A percentile compares a stretch with the other conserved stretches of the same genome.
phyloP scores from a whole-genome alignment of 2,888 invertebrate species.

The Cephus rjabovi region DNA sequence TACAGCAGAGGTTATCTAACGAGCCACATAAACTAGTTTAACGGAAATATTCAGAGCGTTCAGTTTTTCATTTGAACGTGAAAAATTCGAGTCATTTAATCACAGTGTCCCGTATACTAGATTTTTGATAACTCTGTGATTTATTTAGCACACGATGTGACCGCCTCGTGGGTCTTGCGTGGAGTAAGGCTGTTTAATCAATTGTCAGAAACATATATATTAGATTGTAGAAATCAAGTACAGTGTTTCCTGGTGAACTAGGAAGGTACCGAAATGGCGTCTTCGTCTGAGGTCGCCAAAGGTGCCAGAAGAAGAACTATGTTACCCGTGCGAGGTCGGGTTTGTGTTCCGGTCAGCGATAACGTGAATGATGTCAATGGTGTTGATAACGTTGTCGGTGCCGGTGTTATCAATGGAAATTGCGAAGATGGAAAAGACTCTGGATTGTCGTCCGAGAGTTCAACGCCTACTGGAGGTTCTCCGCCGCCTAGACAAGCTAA shows the following conservation, averaged over 20 bases:
- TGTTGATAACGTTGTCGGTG: constrained; percentile 15
- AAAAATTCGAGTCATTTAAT: background rate
- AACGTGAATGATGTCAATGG: constrained; percentile 23
- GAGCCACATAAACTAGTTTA: background rate
- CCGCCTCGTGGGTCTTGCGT: background rate
- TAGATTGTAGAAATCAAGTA: background rate
- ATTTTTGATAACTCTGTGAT: background rate
- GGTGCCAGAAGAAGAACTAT: constrained; percentile 48
- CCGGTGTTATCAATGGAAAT: background rate
- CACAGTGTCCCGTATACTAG: background rate
- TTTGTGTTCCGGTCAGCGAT: constrained; percentile 15
- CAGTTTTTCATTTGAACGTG: background rate
- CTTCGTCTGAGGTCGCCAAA: constrained; percentile 37
- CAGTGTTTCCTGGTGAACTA: background rate
- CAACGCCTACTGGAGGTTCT: constrained; percentile 60
- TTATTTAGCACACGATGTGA: background rate
- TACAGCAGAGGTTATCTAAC: background rate
- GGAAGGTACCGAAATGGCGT: constrained; percentile 28
- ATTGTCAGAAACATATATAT: background rate
- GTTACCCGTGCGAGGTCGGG: constrained; percentile 11
- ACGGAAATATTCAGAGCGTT: background rate
- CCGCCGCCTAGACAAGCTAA: constrained; percentile 54
- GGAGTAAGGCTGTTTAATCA: background rate
- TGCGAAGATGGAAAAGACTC: constrained; percentile 57
- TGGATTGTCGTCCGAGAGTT: constrained; percentile 61